Percentiles rank a stretch among this genome's conserved stretches.
These are phyloP conservation scores for Gonatopus flavifemur DNA, from an alignment of 1,140 invertebrate species.

Conservation along the genomic window DNA sequence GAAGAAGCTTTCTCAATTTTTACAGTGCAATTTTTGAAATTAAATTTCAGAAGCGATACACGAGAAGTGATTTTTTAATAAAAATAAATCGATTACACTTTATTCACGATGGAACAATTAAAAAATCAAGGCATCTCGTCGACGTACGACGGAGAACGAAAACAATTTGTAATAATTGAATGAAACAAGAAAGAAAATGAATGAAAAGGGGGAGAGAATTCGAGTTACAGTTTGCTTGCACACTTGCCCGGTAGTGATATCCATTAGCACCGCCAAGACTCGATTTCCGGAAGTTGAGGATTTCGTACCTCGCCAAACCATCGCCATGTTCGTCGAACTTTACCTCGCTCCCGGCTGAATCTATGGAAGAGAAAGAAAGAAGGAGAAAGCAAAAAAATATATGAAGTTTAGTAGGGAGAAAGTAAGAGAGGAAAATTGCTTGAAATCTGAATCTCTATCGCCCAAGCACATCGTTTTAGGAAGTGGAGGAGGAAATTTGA, in stretches of 20 bases:
- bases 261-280: conserved; percentile 56
- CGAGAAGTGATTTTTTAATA: no score
- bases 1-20: no score
- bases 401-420: not conserved
- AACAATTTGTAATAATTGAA: no score
- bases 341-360: conserved; percentile 66
- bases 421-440: not conserved
- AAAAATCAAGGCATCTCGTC: no score
- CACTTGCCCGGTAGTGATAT: conserved; percentile 65
- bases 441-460: not conserved
- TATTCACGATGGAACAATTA: no score
- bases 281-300: conserved; percentile 63
- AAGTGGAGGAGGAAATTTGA: conserved; percentile 6
- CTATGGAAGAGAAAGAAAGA: conserved; percentile 39
- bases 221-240: not conserved
- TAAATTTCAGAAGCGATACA: no score
- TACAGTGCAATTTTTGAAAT: no score
- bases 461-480: conserved; percentile 2
- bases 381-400: not conserved
- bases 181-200: not conserved
- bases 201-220: not conserved
- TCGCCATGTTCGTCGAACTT: conserved; percentile 70
- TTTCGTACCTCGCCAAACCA: conserved; percentile 68
- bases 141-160: no score
- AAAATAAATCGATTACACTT: no score